phyloP scores from a whole-genome alignment of 2,888 invertebrate genomes.

The Chymomyza procnemis region DNA sequence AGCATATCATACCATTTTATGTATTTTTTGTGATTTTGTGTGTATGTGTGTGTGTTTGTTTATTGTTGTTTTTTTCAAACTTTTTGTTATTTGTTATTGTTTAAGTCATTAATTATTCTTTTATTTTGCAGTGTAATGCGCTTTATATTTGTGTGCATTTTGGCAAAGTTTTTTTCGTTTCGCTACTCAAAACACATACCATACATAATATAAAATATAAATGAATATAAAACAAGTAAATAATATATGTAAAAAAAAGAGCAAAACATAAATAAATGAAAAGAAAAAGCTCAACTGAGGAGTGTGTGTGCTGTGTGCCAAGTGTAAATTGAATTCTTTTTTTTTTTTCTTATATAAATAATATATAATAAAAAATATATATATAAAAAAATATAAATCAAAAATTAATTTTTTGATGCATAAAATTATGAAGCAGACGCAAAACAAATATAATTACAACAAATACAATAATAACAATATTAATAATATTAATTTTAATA shows the following conservation, averaged over 20 bases:
- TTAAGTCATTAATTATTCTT: background rate
- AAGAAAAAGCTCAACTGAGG: background rate
- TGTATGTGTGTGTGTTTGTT: conserved; percentile 1
- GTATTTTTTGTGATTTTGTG: background rate
- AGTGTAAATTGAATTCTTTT: background rate
- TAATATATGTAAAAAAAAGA: too few relatives aligned
- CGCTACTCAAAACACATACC: background rate
- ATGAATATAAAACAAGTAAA: conserved; percentile 12
- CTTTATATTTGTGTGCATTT: background rate
- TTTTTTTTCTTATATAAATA: conserved; percentile 5
- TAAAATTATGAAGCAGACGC: conserved; percentile 75
- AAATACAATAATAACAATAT: conserved; percentile 47
- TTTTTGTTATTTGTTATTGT: conserved; percentile 9
- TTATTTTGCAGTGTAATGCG: background rate
- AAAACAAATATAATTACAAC: conserved; percentile 46
- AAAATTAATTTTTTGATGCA: conserved; percentile 40
- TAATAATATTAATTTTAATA: conserved; percentile 27
- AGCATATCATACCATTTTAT: background rate
- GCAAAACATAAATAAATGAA: conserved; percentile 9
- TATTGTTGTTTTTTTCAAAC: too few relatives aligned
- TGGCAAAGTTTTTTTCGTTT: background rate
- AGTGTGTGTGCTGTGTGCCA: too few relatives aligned
- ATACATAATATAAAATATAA: background rate
- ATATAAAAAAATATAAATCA: background rate
- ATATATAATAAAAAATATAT: conserved; percentile 30